A percentile compares a stretch with the other conserved stretches of the same genome.
These are phyloP conservation scores for Colinus virginianus DNA, from an alignment of 2,113 vertebrate genomes.

Conservation along the genomic window DNA sequence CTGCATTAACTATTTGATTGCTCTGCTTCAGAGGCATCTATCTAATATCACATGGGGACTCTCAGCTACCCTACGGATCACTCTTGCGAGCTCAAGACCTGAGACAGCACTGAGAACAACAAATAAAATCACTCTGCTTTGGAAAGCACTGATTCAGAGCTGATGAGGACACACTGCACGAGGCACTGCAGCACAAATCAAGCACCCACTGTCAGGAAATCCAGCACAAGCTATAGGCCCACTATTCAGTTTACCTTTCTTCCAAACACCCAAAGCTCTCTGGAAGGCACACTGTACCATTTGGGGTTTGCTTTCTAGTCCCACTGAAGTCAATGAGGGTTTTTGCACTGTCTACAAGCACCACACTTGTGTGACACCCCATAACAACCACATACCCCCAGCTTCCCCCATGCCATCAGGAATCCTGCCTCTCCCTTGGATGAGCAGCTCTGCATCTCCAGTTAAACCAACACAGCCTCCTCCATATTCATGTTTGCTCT, in stretches of 20 bases:
- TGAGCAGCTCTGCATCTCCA: background rate
- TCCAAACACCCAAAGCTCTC: background rate
- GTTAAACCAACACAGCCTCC: background rate
- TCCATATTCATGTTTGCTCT: background rate
- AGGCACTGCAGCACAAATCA: rapidly evolving
- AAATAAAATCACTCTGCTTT: background rate
- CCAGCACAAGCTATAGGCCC: background rate
- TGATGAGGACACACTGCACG: background rate
- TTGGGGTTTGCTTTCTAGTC: background rate
- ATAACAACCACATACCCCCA: background rate
- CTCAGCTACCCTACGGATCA: background rate
- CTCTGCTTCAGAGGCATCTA: background rate
- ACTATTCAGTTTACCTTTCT: background rate
- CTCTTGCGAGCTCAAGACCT: background rate
- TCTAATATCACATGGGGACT: background rate
- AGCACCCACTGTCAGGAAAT: too few relatives aligned
- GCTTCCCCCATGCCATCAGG: background rate
- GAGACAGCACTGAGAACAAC: background rate
- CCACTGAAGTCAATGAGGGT: background rate
- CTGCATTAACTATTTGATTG: background rate
- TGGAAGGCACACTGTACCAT: background rate
- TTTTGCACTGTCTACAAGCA: background rate
- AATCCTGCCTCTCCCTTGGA: conserved; percentile 10
- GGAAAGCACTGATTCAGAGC: background rate
- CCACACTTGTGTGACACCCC: background rate